Base-by-base conservation (phyloP, 2,888 invertebrate species). In the Andrena trimmerana region DNA sequence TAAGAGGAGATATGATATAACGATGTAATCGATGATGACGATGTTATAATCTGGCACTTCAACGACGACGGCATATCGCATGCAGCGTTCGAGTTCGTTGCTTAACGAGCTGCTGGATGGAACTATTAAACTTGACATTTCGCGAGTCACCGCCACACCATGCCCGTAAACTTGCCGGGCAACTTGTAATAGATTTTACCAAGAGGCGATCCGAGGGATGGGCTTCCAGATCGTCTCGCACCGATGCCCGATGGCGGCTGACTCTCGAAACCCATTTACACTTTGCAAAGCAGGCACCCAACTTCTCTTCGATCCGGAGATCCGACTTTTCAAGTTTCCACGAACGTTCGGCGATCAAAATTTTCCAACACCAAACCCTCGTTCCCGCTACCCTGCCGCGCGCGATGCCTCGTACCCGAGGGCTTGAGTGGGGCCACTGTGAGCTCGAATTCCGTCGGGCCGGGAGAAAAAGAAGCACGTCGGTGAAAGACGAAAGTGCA, bases 131-230 rank as follows among this genome's bases (percentile, higher is more conserved):
- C 29, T 8, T 7, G 36, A 57, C 73, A 50, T 72, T 59, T 63
- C n/a, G 36, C 29, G 57, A 66, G 52, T 71, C 27, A 10, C 20
- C 52, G 13, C 24, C 6, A 27, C 36, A 59, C 24, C 60, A n/a
- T 24, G 5, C 27, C 27, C 24, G 20, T 20, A 7, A 81, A 66
- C 63, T 66, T 20, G 8, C n/a, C n/a, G 20, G 33, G 31, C 10
- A 74, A 81, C 68, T 81, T 66, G n/a, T 76, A 76, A 82, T 76
- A 62, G 42, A 76, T 82, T 66, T 63, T n/a, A 52, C 16, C 16
- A 16, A 31, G 8, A 27, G 10, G 42, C 20, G n/a, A n/a, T 27
- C 50, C 8, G n/a, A 42, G 59, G 7, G 33, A 52, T 57, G 4
- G 0, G 33, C 20, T 20, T 20, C 73, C 1, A 36, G 29, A 48